A percentile compares a stretch with the other conserved stretches of the same genome.
Conservation (phyloP, 1,140 invertebrate genomes). For the Dreissena rostriformis region DNA sequence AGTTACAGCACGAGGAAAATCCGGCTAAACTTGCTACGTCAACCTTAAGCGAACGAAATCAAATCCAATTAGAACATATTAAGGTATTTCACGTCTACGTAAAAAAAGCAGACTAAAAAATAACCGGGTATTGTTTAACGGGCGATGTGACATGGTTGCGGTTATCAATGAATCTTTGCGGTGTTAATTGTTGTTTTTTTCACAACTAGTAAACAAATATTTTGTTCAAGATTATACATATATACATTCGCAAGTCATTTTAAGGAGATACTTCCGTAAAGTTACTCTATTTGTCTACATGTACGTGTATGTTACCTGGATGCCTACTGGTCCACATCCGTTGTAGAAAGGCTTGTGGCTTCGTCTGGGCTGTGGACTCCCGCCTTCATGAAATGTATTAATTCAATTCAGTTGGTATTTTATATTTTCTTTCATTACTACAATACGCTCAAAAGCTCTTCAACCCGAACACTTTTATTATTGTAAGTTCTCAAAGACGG, state of each 20-base stretch:
- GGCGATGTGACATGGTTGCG: not conserved
- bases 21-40: slow-evolving; percentile 89
- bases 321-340: slow-evolving; percentile 90
- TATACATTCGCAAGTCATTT: not conserved
- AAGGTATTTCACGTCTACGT: too few relatives aligned
- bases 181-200: not conserved
- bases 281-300: not conserved
- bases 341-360: slow-evolving; percentile 88
- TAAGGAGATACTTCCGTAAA: not conserved
- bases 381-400: slow-evolving; percentile 47
- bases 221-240: not conserved
- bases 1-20: slow-evolving; percentile 92
- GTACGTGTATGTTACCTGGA: slow-evolving; percentile 71
- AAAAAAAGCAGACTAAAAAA: too few relatives aligned
- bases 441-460: not conserved
- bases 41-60: slow-evolving; percentile 79
- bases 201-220: not conserved
- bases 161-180: not conserved
- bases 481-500: not conserved
- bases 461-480: not conserved
- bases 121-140: not conserved
- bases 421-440: not conserved
- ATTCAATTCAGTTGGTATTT: not conserved
- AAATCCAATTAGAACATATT: too few relatives aligned
- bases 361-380: slow-evolving; percentile 83